phyloP scores from a whole-genome alignment of 2,797 vertebrate genomes.

The Leptatherina wallacei region DNA sequence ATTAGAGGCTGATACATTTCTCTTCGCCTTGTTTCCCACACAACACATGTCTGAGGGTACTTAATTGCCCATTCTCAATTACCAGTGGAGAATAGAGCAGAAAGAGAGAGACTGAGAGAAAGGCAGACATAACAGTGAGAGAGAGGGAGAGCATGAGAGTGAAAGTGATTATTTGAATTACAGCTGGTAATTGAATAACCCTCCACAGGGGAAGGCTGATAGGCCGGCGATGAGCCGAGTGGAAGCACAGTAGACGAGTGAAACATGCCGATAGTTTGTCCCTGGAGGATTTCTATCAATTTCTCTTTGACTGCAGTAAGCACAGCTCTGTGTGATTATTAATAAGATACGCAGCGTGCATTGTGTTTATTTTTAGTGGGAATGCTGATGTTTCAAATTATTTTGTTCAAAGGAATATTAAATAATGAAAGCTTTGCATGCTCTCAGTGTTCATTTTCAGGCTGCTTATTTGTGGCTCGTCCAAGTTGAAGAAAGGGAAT shows the following conservation, averaged over 20 bases:
- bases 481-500: not conserved
- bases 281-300: slow-evolving; percentile 33
- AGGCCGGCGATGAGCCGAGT: slow-evolving; percentile 61
- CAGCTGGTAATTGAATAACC: slow-evolving; percentile 78
- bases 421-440: not conserved
- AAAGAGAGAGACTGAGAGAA: slow-evolving; percentile 30
- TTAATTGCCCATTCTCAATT: slow-evolving; percentile 71
- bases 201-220: slow-evolving; percentile 66
- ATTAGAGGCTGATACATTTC: slow-evolving; percentile 53
- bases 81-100: slow-evolving; percentile 50
- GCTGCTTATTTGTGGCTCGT: slow-evolving; percentile 1
- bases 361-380: slow-evolving; percentile 17
- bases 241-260: slow-evolving; percentile 59
- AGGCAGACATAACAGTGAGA: slow-evolving; percentile 11
- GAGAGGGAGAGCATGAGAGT: slow-evolving; percentile 38
- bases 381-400: not conserved
- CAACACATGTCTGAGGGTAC: slow-evolving; percentile 63
- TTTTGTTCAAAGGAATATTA: slow-evolving; percentile 3
- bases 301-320: slow-evolving; percentile 26
- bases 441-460: not conserved
- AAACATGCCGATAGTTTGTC: slow-evolving; percentile 39
- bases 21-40: slow-evolving; percentile 59
- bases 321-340: slow-evolving; percentile 6
- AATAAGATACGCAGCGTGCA: not conserved
- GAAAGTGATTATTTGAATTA: slow-evolving; percentile 75